Base-by-base conservation (phyloP, 92 coral and sea anemone species). In the Hydrozoanthus gracilis region DNA sequence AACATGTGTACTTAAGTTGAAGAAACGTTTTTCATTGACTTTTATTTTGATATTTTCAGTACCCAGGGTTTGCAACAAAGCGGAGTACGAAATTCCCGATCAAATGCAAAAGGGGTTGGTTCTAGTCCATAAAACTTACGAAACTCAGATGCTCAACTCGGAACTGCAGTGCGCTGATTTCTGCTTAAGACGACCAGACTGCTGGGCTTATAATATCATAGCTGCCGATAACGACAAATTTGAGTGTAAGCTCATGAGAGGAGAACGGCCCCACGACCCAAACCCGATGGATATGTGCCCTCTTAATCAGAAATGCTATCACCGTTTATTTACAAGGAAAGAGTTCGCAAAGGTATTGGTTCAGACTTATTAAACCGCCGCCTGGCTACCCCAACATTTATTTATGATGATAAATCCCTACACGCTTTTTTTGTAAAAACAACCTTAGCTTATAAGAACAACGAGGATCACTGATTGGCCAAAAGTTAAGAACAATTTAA, bases 101-200 rank as follows among this genome's bases (percentile, higher is more conserved):
- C 60, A 10, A 17, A 65, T 45, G 58, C 74, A 80, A 8, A 66
- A 12, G 6, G 85, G 49, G 3, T n/a, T 80, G 70, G 45, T 47
- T 20, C 56, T 80, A 13, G 85, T 46, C 5, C 85, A 10, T 13
- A 47, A 47, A 54, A 51, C 73, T 2, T 16, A 20, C 17, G 85
- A 80, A 65, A 47, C 7, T 47, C 73, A 80, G 49, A 44, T 46
- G 75, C 18, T 80, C 16, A 64, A 54, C n/a, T 80, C 85, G 18
- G 85, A 80, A 56, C 3, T 80, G 18, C 85, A 80, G 73, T 80
- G 85, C 58, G 85, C 64, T 11, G 85, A 80, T 73, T 2, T 80
- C 10, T 80, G 85, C 12, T 67, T 80, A 17, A 27, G 85, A 16
- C 56, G 47, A 7, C 12, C 7, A 8, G 85, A 80, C 55, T 80